Percentiles rank a stretch among this genome's conserved stretches.
Evolutionary conservation across 1,140 invertebrate species (phyloP).

Genomic region (Ooceraea biroi): DNA sequence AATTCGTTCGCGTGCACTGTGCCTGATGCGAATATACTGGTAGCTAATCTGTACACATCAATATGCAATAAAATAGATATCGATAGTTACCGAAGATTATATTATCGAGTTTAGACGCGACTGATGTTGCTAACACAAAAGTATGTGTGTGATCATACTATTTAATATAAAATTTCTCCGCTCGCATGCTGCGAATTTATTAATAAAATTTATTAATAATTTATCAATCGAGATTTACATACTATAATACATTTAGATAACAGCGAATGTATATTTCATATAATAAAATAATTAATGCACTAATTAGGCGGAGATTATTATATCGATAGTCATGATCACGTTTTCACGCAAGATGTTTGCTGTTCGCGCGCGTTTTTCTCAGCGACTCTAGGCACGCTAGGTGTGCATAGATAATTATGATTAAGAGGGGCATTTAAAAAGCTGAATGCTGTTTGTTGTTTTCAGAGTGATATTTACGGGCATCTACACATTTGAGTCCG

Average conservation of each 20-base stretch:
- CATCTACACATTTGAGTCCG: conserved; percentile 99
- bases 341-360: background rate
- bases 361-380: background rate
- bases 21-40: conserved; percentile 34
- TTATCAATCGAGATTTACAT: background rate
- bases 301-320: background rate
- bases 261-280: background rate
- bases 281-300: background rate
- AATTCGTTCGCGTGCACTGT: conserved; percentile 59
- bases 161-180: conserved; percentile 19
- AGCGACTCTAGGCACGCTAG: conserved; percentile 17
- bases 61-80: conserved; percentile 48
- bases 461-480: conserved; percentile 99
- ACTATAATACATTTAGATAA: background rate
- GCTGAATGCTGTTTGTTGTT: conserved; percentile 83
- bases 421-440: conserved; percentile 68
- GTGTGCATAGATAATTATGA: conserved; percentile 39
- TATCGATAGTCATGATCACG: conserved; percentile 4
- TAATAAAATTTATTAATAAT: background rate
- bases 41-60: conserved; percentile 55
- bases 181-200: background rate
- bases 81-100: conserved; percentile 39
- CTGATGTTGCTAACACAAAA: background rate
- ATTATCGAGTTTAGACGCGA: conserved; percentile 48
- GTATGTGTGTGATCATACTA: background rate